A percentile compares a stretch with the other conserved stretches of the same genome.
Conservation (phyloP, 1,140 invertebrate genomes). For the Macrostomum lignano region DNA sequence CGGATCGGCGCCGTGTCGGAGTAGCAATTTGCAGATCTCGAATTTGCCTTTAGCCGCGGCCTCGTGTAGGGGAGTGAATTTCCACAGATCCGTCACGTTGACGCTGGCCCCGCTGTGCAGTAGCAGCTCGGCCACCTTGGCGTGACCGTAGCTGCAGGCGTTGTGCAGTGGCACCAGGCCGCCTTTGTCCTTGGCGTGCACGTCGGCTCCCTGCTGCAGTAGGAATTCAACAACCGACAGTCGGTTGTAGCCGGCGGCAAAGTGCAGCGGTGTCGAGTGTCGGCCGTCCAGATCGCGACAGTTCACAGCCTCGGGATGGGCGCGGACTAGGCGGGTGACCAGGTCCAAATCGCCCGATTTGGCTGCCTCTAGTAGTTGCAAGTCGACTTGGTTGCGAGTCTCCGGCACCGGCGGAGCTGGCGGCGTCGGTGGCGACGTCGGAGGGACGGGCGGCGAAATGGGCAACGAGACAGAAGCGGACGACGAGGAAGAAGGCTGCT, state of each 20-base stretch:
- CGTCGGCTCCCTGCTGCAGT: conserved; percentile 51
- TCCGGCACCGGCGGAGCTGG: too few relatives aligned
- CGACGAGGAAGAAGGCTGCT: too few relatives aligned
- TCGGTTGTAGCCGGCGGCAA: conserved; percentile 74
- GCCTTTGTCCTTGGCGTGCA: conserved; percentile 83
- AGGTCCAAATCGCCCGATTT: conserved; percentile 69
- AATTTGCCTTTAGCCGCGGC: conserved; percentile 84
- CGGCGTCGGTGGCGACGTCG: too few relatives aligned
- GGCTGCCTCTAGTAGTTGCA: conserved; percentile 60
- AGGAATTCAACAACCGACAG: conserved; percentile 64
- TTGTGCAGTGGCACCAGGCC: conserved; percentile 75
- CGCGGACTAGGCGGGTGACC: conserved; percentile 47
- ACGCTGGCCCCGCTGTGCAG: conserved; percentile 47
- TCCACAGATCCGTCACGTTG: conserved; percentile 69
- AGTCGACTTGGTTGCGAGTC: conserved; percentile 51
- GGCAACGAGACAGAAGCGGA: too few relatives aligned
- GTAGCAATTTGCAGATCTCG: conserved; percentile 62
- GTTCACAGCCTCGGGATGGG: conserved; percentile 68
- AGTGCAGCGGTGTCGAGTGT: conserved; percentile 60
- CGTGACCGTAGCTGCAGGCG: conserved; percentile 62
- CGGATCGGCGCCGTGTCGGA: conserved; percentile 62
- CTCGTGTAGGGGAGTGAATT: conserved; percentile 76
- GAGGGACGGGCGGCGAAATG: too few relatives aligned
- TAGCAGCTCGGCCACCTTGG: conserved; percentile 6
- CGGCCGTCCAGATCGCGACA: conserved; percentile 74